phyloP scores from a whole-genome alignment of 1,140 invertebrate species.

The Aphelinus atriplicis region DNA sequence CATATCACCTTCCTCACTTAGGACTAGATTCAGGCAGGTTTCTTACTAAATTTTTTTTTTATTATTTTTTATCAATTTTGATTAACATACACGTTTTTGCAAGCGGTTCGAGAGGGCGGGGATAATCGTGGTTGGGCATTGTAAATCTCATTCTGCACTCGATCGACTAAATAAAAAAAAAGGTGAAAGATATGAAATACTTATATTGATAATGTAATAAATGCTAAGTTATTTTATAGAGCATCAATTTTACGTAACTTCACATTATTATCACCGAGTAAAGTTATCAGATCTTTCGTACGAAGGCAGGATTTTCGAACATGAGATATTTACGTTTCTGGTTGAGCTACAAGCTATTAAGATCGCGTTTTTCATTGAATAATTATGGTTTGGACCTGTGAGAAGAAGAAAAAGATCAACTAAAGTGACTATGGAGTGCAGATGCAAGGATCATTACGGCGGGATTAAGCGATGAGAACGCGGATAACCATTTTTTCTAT shows the following conservation, averaged over 20 bases:
- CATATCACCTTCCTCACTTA: conserved; percentile 41
- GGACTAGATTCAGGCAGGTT: conserved; percentile 50
- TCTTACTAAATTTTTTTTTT: conserved; percentile 33
- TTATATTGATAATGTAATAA: conserved; percentile 12
- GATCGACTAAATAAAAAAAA: conserved; percentile 8
- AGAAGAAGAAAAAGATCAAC: neutral
- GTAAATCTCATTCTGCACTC: conserved; percentile 13
- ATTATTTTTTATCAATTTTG: conserved; percentile 14
- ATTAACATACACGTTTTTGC: conserved; percentile 15
- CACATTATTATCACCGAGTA: conserved; percentile 25
- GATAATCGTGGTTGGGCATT: neutral
- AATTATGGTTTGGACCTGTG: neutral
- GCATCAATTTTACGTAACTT: conserved; percentile 18
- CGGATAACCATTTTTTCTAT: neutral
- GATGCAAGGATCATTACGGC: conserved; percentile 12
- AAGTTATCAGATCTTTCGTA: conserved; percentile 37
- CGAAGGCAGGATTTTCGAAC: conserved; percentile 29
- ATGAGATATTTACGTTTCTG: neutral
- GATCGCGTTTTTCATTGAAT: neutral
- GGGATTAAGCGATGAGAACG: conserved; percentile 10
- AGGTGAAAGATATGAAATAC: neutral
- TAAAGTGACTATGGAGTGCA: conserved; percentile 22
- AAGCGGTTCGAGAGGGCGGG: conserved; percentile 23
- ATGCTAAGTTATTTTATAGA: conserved; percentile 16
- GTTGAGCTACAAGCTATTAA: neutral